Evolutionary conservation across 2,797 vertebrate species (phyloP).

Genomic region (Knipowitschia caucasica): DNA sequence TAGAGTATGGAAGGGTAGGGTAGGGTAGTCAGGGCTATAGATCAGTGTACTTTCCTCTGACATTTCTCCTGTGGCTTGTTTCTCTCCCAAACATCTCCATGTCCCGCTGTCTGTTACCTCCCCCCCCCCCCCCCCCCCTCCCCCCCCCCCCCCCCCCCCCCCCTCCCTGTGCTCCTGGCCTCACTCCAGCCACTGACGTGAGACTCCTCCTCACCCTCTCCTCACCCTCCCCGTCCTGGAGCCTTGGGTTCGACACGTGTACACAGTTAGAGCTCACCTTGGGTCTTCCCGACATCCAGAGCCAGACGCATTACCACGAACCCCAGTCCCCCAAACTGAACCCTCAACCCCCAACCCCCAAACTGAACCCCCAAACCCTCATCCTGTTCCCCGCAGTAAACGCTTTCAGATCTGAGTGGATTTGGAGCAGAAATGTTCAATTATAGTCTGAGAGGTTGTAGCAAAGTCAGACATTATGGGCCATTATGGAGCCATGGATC

Average conservation of each 20-base stretch:
- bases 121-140: slow-evolving; percentile 3
- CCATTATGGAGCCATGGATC: no score
- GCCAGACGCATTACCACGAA: slow-evolving; percentile 13
- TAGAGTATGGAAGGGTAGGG: no score
- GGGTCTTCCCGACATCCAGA: slow-evolving; percentile 37
- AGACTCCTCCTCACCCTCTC: slow-evolving; percentile 39
- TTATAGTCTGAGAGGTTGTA: slow-evolving; percentile 24
- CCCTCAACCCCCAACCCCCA: slow-evolving; percentile 8
- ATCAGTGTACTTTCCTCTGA: background rate
- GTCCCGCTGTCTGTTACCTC: slow-evolving; percentile 4
- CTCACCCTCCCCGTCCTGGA: slow-evolving; percentile 43
- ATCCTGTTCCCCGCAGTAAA: slow-evolving; percentile 48
- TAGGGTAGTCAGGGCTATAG: no score
- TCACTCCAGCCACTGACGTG: slow-evolving; percentile 34
- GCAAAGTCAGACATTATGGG: slow-evolving; percentile 16
- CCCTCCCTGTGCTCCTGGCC: slow-evolving; percentile 31
- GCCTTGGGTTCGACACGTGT: slow-evolving; percentile 65
- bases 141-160: slow-evolving; percentile 3
- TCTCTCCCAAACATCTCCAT: background rate
- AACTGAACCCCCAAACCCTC: no score
- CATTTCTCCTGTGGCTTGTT: background rate
- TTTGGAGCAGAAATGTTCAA: slow-evolving; percentile 16
- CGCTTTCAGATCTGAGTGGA: slow-evolving; percentile 35
- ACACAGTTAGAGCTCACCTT: slow-evolving; percentile 64
- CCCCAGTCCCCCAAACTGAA: slow-evolving; percentile 24